phyloP scores from a whole-genome alignment of 2,888 invertebrate species.

The Callyntrura sp. region DNA sequence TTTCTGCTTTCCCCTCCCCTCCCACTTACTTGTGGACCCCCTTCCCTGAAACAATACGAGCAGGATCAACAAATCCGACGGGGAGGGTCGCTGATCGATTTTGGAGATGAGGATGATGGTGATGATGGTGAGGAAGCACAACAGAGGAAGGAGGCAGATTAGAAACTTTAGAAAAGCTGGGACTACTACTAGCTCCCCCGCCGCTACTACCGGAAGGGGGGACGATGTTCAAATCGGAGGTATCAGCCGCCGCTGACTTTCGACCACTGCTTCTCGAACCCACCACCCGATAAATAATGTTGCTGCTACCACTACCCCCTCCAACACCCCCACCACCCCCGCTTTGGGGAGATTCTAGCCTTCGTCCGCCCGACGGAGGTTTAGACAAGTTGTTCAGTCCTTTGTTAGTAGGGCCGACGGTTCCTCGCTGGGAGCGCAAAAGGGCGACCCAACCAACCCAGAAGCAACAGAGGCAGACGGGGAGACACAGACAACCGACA shows the following conservation, averaged over 20 bases:
- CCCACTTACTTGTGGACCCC: constrained; percentile 73
- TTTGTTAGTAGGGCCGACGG: constrained; percentile 64
- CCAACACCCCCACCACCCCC: neutral
- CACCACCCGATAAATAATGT: constrained; percentile 83
- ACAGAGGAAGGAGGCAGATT: constrained; percentile 64
- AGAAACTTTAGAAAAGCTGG: constrained; percentile 62
- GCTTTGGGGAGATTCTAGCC: constrained; percentile 64
- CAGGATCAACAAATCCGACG: constrained; percentile 73
- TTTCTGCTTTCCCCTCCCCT: neutral
- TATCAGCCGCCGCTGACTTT: constrained; percentile 68
- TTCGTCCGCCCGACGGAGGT: constrained; percentile 56
- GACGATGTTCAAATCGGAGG: constrained; percentile 57
- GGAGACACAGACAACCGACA: neutral
- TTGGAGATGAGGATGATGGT: constrained; percentile 39
- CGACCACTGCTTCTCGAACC: constrained; percentile 79
- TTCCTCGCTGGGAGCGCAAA: constrained; percentile 50
- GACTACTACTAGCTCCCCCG: constrained; percentile 19
- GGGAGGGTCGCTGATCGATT: constrained; percentile 73
- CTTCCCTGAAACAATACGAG: constrained; percentile 69
- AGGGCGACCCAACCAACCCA: constrained; percentile 1
- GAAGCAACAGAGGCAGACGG: neutral
- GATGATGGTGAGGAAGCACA: constrained; percentile 23
- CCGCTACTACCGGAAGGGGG: no score
- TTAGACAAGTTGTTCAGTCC: constrained; percentile 65
- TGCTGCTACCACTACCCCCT: constrained; percentile 37